Evolutionary conservation across 2,113 vertebrate species (phyloP), one percentile per base, ranked within the genome.

Genomic region (Leptobrachium ailaonicum): DNA sequence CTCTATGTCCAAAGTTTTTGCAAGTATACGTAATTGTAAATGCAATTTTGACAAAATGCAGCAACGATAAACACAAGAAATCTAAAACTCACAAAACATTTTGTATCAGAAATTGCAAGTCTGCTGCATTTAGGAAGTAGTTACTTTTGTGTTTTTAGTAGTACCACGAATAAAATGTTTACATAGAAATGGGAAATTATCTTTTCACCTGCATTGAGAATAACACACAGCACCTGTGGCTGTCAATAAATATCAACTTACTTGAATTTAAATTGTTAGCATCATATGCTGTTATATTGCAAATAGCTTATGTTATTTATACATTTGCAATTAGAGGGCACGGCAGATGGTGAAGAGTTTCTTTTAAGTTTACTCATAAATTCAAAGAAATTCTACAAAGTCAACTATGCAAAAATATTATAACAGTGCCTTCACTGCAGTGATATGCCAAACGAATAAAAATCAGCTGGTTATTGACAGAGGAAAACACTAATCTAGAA

Each of bases 311-410:
- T 83, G 72, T 77, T 71, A 66, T 83, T 75, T 6, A 2, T 73
- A 0, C 2, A 77, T 43, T 83, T 85, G 74, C 76, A 86, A 71
- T 84, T 85, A 83, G 75, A 81, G 58, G 60, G 11, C 12, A 77
- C 64, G 86, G 82, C 85, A 89, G 86, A 86, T 82, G 84, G 82
- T 12, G 77, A 11, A 70, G 9, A 32, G 73, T 84, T 76, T 63
- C 45, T 77, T 80, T 71, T 6, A 82, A 85, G 66, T 66, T 68
- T 67, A 76, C 13, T 9, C 13, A 67, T 63, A 66, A 75, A 75
- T 75, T 44, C 42, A 47, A 11, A 60, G 56, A 14, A 11, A 12
- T 60, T 14, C 56, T 60, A 14, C 13, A 60, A 32, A 64, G 5
- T 64, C 9, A 4, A 13, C 40, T n/a, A 32, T 32, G 62, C 62